Evolutionary conservation across 2,113 vertebrate genomes (phyloP).

Genomic region (Hyaena hyaena): DNA sequence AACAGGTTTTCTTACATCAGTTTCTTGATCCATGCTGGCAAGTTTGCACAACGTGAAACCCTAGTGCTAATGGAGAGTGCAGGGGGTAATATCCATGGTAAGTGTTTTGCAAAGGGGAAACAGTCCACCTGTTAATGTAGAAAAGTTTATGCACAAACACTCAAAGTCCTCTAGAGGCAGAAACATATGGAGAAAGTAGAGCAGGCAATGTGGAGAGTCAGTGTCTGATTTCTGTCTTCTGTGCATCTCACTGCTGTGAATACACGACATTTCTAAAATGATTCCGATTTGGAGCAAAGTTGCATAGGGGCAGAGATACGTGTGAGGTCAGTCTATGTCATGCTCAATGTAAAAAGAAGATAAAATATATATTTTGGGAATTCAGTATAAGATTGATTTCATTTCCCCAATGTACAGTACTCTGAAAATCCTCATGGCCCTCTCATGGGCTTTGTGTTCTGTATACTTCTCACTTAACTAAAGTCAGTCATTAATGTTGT

Average conservation of each 20-base stretch:
- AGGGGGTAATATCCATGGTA: not conserved
- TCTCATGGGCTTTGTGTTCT: not conserved
- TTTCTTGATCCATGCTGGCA: constrained; percentile 32
- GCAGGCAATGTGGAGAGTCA: not conserved
- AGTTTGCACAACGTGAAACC: not conserved
- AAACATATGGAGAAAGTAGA: not conserved
- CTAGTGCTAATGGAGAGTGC: not conserved
- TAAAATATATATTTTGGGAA: not conserved
- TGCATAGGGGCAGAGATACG: not conserved
- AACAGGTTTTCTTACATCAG: not conserved
- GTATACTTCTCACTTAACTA: not conserved
- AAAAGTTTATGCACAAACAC: constrained; percentile 2
- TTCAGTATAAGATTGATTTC: not conserved
- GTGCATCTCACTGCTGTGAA: not conserved
- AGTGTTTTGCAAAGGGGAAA: not conserved
- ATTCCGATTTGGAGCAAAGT: not conserved
- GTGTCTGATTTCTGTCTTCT: not conserved
- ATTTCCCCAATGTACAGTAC: not conserved
- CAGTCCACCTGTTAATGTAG: not conserved
- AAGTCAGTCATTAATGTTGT: not conserved
- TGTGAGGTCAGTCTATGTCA: not conserved
- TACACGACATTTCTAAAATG: not conserved
- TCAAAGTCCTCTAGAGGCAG: not conserved
- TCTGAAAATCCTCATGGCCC: not conserved
- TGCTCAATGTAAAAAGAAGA: not conserved